Evolutionary conservation across 2,888 invertebrate species (phyloP).

Genomic region (Cryptosula pallasiana): DNA sequence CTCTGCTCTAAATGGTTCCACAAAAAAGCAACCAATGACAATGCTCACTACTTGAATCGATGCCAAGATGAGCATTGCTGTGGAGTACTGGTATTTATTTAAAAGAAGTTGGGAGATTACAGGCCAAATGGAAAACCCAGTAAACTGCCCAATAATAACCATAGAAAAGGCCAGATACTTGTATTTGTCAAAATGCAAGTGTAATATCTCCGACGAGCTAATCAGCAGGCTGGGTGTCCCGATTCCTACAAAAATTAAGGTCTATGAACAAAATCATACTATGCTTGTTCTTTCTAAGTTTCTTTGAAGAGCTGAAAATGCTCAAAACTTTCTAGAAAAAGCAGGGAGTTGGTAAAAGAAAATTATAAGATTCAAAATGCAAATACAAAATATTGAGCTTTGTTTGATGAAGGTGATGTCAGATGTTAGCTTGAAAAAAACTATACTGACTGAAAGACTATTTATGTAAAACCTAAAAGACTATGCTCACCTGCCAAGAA

Average conservation of each 20-base stretch:
- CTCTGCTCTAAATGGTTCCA: not conserved
- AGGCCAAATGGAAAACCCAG: not conserved
- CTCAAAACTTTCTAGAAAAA: too few relatives aligned
- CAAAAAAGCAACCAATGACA: not conserved
- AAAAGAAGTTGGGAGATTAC: not conserved
- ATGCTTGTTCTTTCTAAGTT: too few relatives aligned
- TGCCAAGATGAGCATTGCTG: not conserved
- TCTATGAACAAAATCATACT: too few relatives aligned
- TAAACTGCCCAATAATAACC: not conserved
- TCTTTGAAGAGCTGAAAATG: too few relatives aligned
- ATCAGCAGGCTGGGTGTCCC: not conserved
- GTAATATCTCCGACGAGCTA: not conserved
- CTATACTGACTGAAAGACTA: too few relatives aligned
- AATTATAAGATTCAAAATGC: too few relatives aligned
- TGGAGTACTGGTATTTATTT: not conserved
- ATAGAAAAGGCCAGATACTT: slow-evolving; percentile 14
- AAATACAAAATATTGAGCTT: too few relatives aligned
- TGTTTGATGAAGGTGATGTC: too few relatives aligned
- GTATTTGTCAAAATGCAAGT: not conserved
- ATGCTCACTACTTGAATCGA: not conserved
- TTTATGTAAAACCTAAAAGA: too few relatives aligned
- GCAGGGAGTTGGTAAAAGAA: too few relatives aligned
- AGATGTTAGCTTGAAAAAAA: too few relatives aligned
- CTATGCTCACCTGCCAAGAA: not conserved
- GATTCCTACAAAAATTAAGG: not conserved